Percentiles rank a stretch among this genome's conserved stretches.
Evolutionary conservation across 2,797 vertebrate species (phyloP).

Genomic region (Anisognathus igniventris): DNA sequence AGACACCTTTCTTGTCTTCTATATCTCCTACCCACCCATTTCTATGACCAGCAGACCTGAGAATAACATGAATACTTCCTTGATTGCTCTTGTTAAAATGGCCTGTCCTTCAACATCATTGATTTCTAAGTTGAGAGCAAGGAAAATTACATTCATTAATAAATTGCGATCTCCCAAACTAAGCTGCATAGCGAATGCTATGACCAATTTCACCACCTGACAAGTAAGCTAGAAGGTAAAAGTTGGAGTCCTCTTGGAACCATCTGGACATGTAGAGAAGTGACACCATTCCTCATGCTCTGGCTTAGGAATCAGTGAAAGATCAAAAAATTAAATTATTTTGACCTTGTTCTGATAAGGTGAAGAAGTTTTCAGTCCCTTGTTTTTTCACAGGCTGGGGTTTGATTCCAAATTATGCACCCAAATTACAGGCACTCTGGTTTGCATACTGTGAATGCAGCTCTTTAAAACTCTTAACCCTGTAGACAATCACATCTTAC

Average conservation of each 20-base stretch:
- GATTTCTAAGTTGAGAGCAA: neutral
- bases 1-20: neutral
- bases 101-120: neutral
- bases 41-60: neutral
- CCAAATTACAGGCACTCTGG: neutral
- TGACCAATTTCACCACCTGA: neutral
- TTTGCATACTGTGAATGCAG: neutral
- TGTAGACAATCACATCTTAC: fast-evolving
- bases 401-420: neutral
- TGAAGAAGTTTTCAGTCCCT: neutral
- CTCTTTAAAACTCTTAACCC: neutral
- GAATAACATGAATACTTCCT: neutral
- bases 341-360: neutral
- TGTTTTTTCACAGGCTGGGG: neutral
- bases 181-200: neutral
- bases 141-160: neutral
- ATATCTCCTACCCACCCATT: neutral
- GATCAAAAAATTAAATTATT: neutral
- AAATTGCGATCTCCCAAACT: neutral
- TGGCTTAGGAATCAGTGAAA: neutral
- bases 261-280: neutral
- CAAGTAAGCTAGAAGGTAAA: neutral
- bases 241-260: neutral
- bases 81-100: neutral
- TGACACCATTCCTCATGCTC: neutral